phyloP scores from a whole-genome alignment of 1,140 invertebrate species.

The Bombus impatiens region DNA sequence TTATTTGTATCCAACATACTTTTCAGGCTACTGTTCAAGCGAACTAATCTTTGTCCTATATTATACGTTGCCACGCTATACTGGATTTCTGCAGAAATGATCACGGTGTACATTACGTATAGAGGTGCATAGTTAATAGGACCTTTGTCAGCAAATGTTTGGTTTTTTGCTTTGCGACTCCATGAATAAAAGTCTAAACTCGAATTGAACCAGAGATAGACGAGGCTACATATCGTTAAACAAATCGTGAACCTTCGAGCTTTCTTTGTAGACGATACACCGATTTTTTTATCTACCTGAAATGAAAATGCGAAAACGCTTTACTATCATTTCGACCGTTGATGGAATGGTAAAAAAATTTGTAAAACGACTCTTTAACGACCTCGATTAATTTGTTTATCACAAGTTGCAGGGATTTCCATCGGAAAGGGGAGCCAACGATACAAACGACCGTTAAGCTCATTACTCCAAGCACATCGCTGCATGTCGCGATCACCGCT shows the following conservation, averaged over 20 bases:
- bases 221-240: constrained; percentile 43
- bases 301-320: not conserved
- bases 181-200: constrained; percentile 72
- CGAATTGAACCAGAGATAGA: constrained; percentile 69
- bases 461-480: constrained; percentile 75
- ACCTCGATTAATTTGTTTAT: constrained; percentile 75
- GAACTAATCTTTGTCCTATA: constrained; percentile 73
- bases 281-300: constrained; percentile 75
- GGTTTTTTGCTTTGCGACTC: constrained; percentile 64
- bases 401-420: constrained; percentile 72
- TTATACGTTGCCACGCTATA: constrained; percentile 76
- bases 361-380: not conserved
- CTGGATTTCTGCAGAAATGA: constrained; percentile 76
- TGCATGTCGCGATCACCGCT: constrained; percentile 75
- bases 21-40: constrained; percentile 74
- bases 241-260: constrained; percentile 68
- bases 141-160: constrained; percentile 73
- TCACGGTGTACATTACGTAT: constrained; percentile 78
- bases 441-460: constrained; percentile 66
- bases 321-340: not conserved
- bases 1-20: constrained; percentile 63
- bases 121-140: constrained; percentile 78
- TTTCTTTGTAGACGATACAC: constrained; percentile 64
- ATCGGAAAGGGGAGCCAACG: constrained; percentile 71
- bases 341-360: not conserved